These are phyloP conservation scores for Harpegnathos saltator DNA, from an alignment of 1,140 invertebrate species.

Conservation along the genomic window DNA sequence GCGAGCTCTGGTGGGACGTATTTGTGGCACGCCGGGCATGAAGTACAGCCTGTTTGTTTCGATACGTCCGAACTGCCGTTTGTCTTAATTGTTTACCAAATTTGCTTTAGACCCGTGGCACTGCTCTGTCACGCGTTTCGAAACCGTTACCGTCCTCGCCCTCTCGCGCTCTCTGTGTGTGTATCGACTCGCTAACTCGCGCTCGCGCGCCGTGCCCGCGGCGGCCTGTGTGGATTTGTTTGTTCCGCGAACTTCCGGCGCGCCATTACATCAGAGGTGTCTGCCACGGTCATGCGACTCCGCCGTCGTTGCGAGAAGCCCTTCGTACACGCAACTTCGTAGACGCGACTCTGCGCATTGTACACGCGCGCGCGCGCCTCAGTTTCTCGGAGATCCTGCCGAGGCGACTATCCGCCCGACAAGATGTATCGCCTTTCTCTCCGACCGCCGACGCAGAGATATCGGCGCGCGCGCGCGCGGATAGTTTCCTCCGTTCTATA, in stretches of 20 bases:
- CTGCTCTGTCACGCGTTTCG: constrained; percentile 73
- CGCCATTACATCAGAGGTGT: constrained; percentile 82
- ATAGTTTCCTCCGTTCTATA: constrained; percentile 56
- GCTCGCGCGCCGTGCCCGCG: constrained; percentile 79
- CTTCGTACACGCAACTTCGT: constrained; percentile 81
- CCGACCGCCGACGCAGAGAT: not conserved
- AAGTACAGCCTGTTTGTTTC: constrained; percentile 68
- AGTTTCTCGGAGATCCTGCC: constrained; percentile 74
- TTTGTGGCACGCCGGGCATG: constrained; percentile 49
- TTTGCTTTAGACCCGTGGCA: constrained; percentile 76
- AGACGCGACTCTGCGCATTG: constrained; percentile 76
- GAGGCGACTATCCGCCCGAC: constrained; percentile 65
- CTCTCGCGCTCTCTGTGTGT: constrained; percentile 57
- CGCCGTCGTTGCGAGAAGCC: constrained; percentile 82
- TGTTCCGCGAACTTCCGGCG: constrained; percentile 83
- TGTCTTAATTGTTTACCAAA: constrained; percentile 78
- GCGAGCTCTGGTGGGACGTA: constrained; percentile 57
- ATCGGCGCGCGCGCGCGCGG: no score
- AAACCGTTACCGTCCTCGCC: constrained; percentile 72
- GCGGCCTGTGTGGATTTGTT: constrained; percentile 82
- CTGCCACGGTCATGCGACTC: constrained; percentile 77
- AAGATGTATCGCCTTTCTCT: constrained; percentile 68
- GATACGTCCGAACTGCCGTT: constrained; percentile 64
- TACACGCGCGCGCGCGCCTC: constrained; percentile 65
- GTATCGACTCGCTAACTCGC: constrained; percentile 78